Evolutionary conservation across 2,888 invertebrate species (phyloP).

Genomic region (Pristionchus maxplancki): DNA sequence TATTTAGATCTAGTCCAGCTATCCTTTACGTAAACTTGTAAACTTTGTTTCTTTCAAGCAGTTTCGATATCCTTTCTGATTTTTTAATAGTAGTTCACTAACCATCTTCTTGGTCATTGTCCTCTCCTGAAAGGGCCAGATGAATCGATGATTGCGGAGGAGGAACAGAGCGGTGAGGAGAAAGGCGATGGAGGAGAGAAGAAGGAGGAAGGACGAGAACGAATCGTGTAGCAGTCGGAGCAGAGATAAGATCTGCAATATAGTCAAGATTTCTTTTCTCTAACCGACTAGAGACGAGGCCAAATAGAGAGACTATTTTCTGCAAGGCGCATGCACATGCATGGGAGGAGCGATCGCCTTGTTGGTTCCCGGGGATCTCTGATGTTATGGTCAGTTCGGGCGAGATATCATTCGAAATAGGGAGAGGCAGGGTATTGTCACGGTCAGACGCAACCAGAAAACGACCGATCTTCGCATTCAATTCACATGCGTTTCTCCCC

Average conservation of each 20-base stretch:
- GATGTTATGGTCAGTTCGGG: background rate
- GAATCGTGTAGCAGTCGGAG: constrained; percentile 12
- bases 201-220: background rate
- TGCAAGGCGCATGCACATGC: background rate
- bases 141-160: constrained; percentile 24
- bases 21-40: no score
- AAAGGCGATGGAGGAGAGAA: constrained; percentile 5
- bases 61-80: no score
- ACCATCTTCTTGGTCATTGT: constrained; percentile 1
- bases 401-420: background rate
- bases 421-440: background rate
- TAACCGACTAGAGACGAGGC: background rate
- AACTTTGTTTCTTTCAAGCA: no score
- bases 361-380: no score
- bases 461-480: background rate
- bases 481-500: constrained; percentile 20
- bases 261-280: background rate
- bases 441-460: background rate
- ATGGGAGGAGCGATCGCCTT: background rate
- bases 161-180: constrained; percentile 6
- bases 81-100: background rate
- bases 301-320: background rate
- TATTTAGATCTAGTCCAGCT: no score
- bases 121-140: constrained; percentile 25
- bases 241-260: constrained; percentile 11